A percentile compares a stretch with the other conserved stretches of the same genome.
Evolutionary conservation across 2,113 vertebrate species (phyloP).

Genomic region (Microcebus ravelobensis): DNA sequence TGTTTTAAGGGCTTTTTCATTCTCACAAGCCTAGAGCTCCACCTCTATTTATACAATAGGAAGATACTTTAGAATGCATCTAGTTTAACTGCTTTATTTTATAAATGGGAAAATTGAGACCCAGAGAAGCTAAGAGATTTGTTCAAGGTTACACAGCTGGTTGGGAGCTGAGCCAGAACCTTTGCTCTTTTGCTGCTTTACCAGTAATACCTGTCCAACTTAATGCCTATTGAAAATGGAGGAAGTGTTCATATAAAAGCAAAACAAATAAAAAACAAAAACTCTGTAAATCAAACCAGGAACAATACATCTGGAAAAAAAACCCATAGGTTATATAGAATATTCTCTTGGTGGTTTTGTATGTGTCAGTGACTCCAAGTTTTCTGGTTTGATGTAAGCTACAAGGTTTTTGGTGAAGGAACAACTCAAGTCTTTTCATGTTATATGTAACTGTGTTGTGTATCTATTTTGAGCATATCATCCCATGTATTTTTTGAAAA

Average conservation of each 20-base stretch:
- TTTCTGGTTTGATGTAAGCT: conserved; percentile 45
- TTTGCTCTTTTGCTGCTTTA: conserved; percentile 46
- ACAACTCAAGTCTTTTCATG: conserved; percentile 9
- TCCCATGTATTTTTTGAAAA: conserved; percentile 48
- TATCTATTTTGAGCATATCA: neutral
- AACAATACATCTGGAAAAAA: neutral
- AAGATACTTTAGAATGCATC: conserved; percentile 39
- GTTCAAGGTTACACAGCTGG: conserved; percentile 36
- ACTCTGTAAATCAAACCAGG: conserved; percentile 17
- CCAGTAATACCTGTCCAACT: conserved; percentile 42
- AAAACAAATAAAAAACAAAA: conserved; percentile 38
- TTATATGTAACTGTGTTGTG: neutral
- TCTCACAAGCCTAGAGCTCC: neutral
- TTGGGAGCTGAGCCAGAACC: conserved; percentile 28
- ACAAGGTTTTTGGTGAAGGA: conserved; percentile 11
- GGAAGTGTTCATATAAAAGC: conserved; percentile 52
- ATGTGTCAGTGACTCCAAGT: neutral
- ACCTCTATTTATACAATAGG: neutral
- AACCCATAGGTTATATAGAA: neutral
- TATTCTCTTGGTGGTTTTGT: conserved; percentile 14
- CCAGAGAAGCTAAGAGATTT: conserved; percentile 50
- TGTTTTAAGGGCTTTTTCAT: conserved; percentile 38
- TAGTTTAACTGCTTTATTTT: conserved; percentile 46
- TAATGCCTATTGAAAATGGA: conserved; percentile 58
- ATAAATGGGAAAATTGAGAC: conserved; percentile 43